phyloP scores from a whole-genome alignment of 2,113 vertebrate genomes.

The Gavia stellata region DNA sequence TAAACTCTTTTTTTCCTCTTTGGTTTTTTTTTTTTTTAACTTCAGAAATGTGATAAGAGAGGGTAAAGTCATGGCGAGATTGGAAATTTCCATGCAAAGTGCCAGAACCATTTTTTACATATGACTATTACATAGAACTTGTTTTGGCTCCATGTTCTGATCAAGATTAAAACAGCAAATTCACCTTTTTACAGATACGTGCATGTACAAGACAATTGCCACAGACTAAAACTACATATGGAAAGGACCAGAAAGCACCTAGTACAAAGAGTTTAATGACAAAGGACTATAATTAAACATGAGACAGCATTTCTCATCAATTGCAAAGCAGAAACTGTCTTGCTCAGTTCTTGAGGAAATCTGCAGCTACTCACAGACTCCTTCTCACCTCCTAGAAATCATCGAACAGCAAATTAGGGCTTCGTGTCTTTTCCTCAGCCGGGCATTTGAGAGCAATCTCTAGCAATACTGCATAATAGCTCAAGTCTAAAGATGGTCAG shows the following conservation, averaged over 20 bases:
- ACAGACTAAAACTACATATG: not conserved
- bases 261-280: not conserved
- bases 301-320: not conserved
- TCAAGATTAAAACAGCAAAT: not conserved
- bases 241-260: not conserved
- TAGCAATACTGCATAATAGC: not conserved
- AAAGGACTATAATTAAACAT: not conserved
- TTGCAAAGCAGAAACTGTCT: not conserved
- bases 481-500: not conserved
- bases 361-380: not conserved
- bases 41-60: not conserved
- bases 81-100: not conserved
- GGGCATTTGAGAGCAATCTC: not conserved
- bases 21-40: not conserved
- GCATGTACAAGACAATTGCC: not conserved
- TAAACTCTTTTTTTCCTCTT: not conserved
- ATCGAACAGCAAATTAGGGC: not conserved
- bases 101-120: not conserved
- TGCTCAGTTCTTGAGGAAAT: not conserved
- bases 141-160: not conserved
- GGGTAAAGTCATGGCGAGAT: not conserved
- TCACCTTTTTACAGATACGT: not conserved
- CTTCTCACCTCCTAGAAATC: not conserved
- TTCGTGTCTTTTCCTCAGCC: not conserved
- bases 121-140: not conserved